A percentile compares a stretch with the other conserved stretches of the same genome.
Conservation (phyloP, 2,797 vertebrate genomes). For the Poeciliopsis turneri region DNA sequence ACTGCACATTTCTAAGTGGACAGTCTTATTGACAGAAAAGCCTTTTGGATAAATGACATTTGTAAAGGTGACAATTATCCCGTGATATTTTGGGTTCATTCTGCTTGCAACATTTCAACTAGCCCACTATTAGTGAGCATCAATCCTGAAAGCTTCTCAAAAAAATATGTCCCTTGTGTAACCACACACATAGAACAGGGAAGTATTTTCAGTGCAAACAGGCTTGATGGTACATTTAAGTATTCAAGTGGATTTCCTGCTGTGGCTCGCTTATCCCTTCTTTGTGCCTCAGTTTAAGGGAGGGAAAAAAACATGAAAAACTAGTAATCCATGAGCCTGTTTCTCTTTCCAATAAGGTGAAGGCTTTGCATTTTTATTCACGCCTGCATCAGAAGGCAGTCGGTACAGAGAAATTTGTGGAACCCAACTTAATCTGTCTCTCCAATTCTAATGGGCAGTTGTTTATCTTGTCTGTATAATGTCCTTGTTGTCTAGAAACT, state of each 20-base stretch:
- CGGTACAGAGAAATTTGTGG: constrained; percentile 32
- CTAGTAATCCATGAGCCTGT: constrained; percentile 63
- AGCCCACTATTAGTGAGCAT: constrained; percentile 32
- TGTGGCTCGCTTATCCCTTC: constrained; percentile 61
- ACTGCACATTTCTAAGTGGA: constrained; percentile 18
- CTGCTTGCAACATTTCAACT: constrained; percentile 23
- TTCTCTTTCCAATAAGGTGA: constrained; percentile 55
- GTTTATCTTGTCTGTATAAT: constrained; percentile 57
- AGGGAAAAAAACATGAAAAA: constrained; percentile 1
- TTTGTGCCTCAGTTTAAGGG: constrained; percentile 47
- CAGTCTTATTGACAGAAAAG: constrained; percentile 35
- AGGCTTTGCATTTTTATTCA: constrained; percentile 57
- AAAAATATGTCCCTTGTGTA: constrained; percentile 46
- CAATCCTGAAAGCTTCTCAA: constrained; percentile 33
- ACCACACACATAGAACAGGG: constrained; percentile 30
- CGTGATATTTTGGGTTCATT: constrained; percentile 40
- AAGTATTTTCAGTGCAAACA: constrained; percentile 43
- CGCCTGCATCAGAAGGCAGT: constrained; percentile 54
- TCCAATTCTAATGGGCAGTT: constrained; percentile 58
- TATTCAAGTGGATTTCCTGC: constrained; percentile 58
- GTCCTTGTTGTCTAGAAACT: constrained; percentile 41
- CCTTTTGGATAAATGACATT: constrained; percentile 44
- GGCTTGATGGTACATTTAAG: constrained; percentile 36
- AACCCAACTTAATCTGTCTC: constrained; percentile 47
- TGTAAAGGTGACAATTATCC: constrained; percentile 35